Evolutionary conservation across 2,797 vertebrate species (phyloP).

Genomic region (Champsocephalus gunnari): DNA sequence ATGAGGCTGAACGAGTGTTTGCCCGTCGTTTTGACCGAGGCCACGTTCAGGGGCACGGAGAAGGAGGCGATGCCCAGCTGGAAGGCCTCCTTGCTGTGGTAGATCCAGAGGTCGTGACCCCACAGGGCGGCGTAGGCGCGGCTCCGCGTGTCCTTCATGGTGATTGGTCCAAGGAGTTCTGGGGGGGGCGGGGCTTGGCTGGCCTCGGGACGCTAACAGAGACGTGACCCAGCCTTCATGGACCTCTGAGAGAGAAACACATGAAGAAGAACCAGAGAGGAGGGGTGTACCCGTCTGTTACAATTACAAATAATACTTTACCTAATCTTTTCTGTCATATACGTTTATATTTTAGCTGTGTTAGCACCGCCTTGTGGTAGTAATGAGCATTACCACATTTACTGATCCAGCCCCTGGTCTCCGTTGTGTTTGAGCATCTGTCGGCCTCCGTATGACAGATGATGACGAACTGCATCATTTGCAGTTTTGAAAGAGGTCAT

Average conservation of each 20-base stretch:
- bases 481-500: too few relatives aligned
- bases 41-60: constrained; percentile 79
- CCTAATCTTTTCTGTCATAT: too few relatives aligned
- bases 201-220: constrained; percentile 73
- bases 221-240: constrained; percentile 80
- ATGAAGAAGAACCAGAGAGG: not conserved
- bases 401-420: too few relatives aligned
- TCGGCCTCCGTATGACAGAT: too few relatives aligned
- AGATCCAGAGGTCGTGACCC: constrained; percentile 83
- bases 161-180: constrained; percentile 73
- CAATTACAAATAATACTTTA: too few relatives aligned
- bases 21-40: constrained; percentile 70
- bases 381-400: too few relatives aligned
- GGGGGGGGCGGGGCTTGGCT: constrained; percentile 55
- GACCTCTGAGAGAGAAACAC: constrained; percentile 65
- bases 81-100: constrained; percentile 82
- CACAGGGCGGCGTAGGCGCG: constrained; percentile 77
- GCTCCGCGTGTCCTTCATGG: constrained; percentile 74
- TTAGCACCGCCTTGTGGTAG: too few relatives aligned
- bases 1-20: constrained; percentile 79
- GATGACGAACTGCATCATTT: too few relatives aligned
- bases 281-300: too few relatives aligned
- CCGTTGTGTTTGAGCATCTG: too few relatives aligned
- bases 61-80: constrained; percentile 80
- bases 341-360: too few relatives aligned